Base-by-base conservation (phyloP, 2,888 invertebrate genomes). In the Prosopocoilus inquinatus region DNA sequence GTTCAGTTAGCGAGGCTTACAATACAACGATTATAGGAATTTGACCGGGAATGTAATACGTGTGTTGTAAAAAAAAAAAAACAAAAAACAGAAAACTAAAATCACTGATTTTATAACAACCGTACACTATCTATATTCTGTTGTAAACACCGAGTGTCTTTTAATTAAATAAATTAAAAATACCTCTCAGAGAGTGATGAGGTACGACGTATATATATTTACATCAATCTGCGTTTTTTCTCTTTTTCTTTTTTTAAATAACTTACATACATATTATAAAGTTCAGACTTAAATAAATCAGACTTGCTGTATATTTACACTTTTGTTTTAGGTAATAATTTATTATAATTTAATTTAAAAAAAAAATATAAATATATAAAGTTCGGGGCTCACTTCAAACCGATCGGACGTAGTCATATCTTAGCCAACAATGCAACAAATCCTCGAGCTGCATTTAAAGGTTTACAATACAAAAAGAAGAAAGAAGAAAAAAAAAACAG, bases 261-360 rank as follows among this genome's bases (percentile, higher is more conserved):
- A 70, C 71, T 70, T 72, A 72, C 61, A n/a, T 68, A 71, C 69
- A 71, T 65, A 67, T 69, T n/a, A 69, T 64, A 70, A 63, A 64
- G 68, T 74, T 75, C 75, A 74, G 75, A 74, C 75, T 75, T 73
- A 73, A 70, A 67, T 66, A 65, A 68, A 74, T 75, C 75, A 75
- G 75, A 75, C 75, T 75, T 75, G 73, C 73, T 72, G 67, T 70
- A 70, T 70, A 71, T 46, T 50, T 45, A 53, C 53, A 56, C 50
- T 46, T 50, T 55, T 36, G 20, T 38, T 55, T 49, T 55, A 36
- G 20, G 47, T 55, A 47, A 48, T 39, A 53, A 43, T 39, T 53
- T 39, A 36, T 41, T 51, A 48, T 16, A 33, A 34, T 43, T 49
- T 38, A 46, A 44, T 28, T n/a, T n/a, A 28, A 28, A 28, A 28